Evolutionary conservation across 2,797 vertebrate species (phyloP), one percentile per base, ranked within the genome.

Genomic region (Sebastes taczanowskii): DNA sequence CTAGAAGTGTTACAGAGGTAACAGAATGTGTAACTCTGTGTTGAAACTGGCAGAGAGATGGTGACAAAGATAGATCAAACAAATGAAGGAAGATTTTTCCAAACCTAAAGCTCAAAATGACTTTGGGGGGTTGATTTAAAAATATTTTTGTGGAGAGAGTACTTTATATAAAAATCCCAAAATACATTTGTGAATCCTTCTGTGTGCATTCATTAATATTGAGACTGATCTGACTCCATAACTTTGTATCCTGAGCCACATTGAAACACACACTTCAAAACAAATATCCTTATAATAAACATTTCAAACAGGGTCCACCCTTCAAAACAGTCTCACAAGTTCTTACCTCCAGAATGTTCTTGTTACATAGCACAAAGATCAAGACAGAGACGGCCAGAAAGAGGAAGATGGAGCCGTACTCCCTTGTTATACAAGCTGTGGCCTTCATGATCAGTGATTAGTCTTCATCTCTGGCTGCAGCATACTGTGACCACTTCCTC

Each of bases 1-100:
- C 98, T 98, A 29, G 65, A 78, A 70, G 55, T 42, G 10, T 27
- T 4, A 63, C 1, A 77, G 4, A 32, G 5, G n/a, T 2, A 84
- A 63, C 27, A 38, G 5, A 56, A 69, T 55, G 34, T n/a, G n/a
- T n/a, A n/a, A 30, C 30, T 30, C 30, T 30, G 30, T 30, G 30
- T 30, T 30, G 30, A 30, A 32, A 32, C 30, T 32, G 30, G 30
- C 7, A 32, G 30, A 32, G 30, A 32, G 30, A 32, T 32, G 30
- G 30, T 32, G 30, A 32, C 30, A 32, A 32, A 0, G 30, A 32
- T 32, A 32, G 0, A 32, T 32, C 30, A 32, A 32, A 32, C 30
- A 32, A 32, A 32, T 32, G 30, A 32, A 32, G 30, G 30, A 32
- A 32, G 30, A 32, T 32, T 32, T 32, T 32, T 32, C 30, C 30